Base-by-base conservation (phyloP, 2,888 invertebrate species). In the Pogonocherus hispidulus region DNA sequence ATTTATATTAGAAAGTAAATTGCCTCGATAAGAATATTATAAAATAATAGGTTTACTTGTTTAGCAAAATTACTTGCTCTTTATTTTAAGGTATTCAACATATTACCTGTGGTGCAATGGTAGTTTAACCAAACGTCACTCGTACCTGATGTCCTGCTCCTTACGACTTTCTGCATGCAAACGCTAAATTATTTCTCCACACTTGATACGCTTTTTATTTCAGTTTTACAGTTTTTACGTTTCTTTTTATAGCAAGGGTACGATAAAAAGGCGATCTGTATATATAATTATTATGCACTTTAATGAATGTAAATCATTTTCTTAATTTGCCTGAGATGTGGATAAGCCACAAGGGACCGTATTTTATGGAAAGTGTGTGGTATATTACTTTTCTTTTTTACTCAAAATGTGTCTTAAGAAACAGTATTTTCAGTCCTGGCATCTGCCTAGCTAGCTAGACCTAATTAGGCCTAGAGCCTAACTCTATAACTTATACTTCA, bases 211-310 rank as follows among this genome's bases (percentile, higher is more conserved):
- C 67, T 67, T 70, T 72, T 73, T 73, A 73, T 70, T 68, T 63
- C 72, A 22, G 66, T 72, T 72, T 72, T 72, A 70, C 67, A 70
- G 60, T 72, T 68, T 70, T 70, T 70, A 72, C 47, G 72, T 68
- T 67, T 52, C 59, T 27, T 52, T 44, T 60, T 16, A 66, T 57
- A 41, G 46, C 66, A 60, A 52, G 20, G 32, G 16, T 46, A 66
- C 60, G 60, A 70, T 67, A 67, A 66, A 60, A 51, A 67, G 56
- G 47, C 54, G 67, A 41, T 41, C 41, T 32, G 16, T 41, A 41
- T 16, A 41, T 41, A 41, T 37, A 41, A 41, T 41, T 41, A 41
- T n/a, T 41, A 41, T n/a, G 41, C 3, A 9, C 0, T 41, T 41
- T 16, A 41, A 41, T 41, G 16, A 41, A 41, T 14, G 41, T 14